Evolutionary conservation across 2,113 vertebrate species (phyloP).

Genomic region (Apodemus speciosus): DNA sequence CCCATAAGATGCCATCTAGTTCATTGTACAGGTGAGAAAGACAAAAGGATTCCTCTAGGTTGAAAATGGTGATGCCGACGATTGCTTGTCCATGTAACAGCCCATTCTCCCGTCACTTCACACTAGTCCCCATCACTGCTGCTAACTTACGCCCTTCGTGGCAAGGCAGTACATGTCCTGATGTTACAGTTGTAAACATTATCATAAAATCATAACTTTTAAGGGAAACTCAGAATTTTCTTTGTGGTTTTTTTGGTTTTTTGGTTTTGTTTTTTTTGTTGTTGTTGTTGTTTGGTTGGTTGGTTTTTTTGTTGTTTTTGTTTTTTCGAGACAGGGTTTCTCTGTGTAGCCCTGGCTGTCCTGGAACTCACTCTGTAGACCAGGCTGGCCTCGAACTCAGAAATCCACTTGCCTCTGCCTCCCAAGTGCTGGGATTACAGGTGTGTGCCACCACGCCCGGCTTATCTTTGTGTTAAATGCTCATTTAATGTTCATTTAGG

Average conservation of each 20-base stretch:
- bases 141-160: not conserved
- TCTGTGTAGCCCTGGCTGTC: too few relatives aligned
- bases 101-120: not conserved
- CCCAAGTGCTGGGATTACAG: too few relatives aligned
- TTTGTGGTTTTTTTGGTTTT: too few relatives aligned
- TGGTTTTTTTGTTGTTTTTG: too few relatives aligned
- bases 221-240: slow-evolving; percentile 15
- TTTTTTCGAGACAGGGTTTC: too few relatives aligned
- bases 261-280: too few relatives aligned
- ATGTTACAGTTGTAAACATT: not conserved
- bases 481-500: slow-evolving; percentile 7
- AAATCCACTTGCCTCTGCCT: too few relatives aligned
- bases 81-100: not conserved
- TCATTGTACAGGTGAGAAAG: not conserved
- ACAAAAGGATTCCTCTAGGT: not conserved
- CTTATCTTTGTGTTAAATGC: slow-evolving; percentile 34
- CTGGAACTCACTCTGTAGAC: too few relatives aligned
- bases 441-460: too few relatives aligned
- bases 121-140: not conserved
- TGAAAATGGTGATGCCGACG: not conserved
- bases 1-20: not conserved
- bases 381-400: too few relatives aligned
- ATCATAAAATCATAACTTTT: not conserved
- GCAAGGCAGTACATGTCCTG: not conserved
- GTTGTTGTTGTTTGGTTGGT: too few relatives aligned